Evolutionary conservation across 2,797 vertebrate species (phyloP).

Genomic region (Chloroceryle inda): DNA sequence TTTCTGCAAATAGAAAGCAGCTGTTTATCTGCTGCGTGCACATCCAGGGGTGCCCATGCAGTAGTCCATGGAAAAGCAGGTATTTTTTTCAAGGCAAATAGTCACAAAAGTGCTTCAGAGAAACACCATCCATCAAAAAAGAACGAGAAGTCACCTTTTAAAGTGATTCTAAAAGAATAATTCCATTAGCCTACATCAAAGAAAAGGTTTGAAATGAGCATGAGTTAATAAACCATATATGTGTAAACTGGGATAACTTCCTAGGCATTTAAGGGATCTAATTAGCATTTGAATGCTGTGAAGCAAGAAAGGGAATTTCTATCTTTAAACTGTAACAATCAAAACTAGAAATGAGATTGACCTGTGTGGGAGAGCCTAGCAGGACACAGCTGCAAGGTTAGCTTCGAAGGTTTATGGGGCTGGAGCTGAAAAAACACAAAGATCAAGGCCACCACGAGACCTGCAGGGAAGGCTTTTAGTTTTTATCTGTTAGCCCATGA

Average conservation of each 20-base stretch:
- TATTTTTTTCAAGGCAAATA: slow-evolving; percentile 53
- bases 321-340: slow-evolving; percentile 63
- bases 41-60: not conserved
- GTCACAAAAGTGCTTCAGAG: slow-evolving; percentile 38
- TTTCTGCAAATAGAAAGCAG: slow-evolving; percentile 56
- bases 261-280: slow-evolving; percentile 56
- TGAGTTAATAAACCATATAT: slow-evolving; percentile 59
- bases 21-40: not conserved
- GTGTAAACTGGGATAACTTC: slow-evolving; percentile 70
- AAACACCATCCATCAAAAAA: slow-evolving; percentile 56
- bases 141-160: slow-evolving; percentile 58
- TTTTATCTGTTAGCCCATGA: not conserved
- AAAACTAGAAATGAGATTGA: slow-evolving; percentile 64
- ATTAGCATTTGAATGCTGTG: slow-evolving; percentile 67
- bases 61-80: not conserved
- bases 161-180: slow-evolving; percentile 75
- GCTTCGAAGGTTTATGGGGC: not conserved
- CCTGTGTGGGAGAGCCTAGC: slow-evolving; percentile 30
- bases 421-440: slow-evolving; percentile 1
- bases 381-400: slow-evolving; percentile 44
- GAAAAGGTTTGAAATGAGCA: slow-evolving; percentile 59
- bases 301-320: slow-evolving; percentile 62
- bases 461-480: not conserved
- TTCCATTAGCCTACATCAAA: slow-evolving; percentile 68
- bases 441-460: not conserved